Evolutionary conservation across 1,140 invertebrate species (phyloP), one percentile per base, ranked within the genome.

Genomic region (Drosophila prosaltans): DNA sequence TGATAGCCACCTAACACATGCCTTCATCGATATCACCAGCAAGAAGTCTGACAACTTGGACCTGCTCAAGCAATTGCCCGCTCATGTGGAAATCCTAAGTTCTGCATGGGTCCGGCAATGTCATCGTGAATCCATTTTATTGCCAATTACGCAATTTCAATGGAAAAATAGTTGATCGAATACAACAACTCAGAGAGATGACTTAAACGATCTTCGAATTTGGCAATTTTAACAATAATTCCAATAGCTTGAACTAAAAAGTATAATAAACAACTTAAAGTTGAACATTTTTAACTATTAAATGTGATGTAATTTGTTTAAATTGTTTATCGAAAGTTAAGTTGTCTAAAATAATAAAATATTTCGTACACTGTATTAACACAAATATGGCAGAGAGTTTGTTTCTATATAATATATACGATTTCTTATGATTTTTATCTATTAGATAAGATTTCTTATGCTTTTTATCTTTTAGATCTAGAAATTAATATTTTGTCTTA

Each of bases 31-130:
- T 43, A 10, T 16, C 2, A 26, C 21, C 45, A 36, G 6, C 32
- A 26, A 3, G 45, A 26, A 16, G 9, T 54, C 30, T 6, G 54
- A 0, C 24, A 43, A 7, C 3, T 30, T 10, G 40, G 40, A 3
- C n/a, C 55, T 6, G n/a, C 21, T 7, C 9, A 61, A 5, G 11
- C 51, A 45, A 2, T 30, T 2, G 0, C 8, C 70, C 30, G 7
- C 6, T 2, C 9, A 55, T 1, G 60, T 55, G 36, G 40, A 65
- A 9, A 30, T 77, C 4, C 1, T 77, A 1, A 77, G 32, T 40
- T 65, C 74, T 3, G 30, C 43, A 1, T 77, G 74, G 74, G 62
- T 77, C 8, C 66, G 70, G 3, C 54, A 77, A 16, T 77, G 41
- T 2, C 24, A 24, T 26, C 30, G 55, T 6, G 60, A 77, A 26